Evolutionary conservation across 1,140 invertebrate genomes (phyloP), one percentile per base, ranked within the genome.

Genomic region (Mya arenaria): DNA sequence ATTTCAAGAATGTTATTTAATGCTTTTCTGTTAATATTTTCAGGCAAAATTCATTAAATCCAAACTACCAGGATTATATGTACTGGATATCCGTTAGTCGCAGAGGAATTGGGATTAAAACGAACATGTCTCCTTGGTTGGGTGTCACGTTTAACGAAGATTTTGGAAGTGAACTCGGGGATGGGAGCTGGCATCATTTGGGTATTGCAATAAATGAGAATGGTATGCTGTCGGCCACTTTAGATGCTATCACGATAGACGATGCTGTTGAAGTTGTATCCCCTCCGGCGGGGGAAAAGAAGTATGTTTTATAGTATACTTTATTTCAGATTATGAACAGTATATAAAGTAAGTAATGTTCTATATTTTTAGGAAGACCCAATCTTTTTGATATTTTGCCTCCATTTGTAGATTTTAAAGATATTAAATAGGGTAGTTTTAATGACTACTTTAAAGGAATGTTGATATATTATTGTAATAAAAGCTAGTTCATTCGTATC

Each of bases 151-250:
- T 74, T 60, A 28, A 17, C 44, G 25, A 60, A 19, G 55, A 41
- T 0, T 74, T 62, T 62, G 72, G 56, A 39, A 13, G 39, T 0
- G 3, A 15, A 17, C 13, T 74, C 6, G 28, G 32, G 39, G 58
- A 74, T 74, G 56, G 56, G n/a, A 25, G 62, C 37, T 74, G 72
- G 72, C 72, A 60, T 28, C 72, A 74, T 30, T n/a, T 74, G 8
- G 72, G 72, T 2, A 44, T 74, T 0, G 10, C 72, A 37, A 74
- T 74, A 4, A 28, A 36, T 28, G 39, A 15, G 37, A 37, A 23
- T 0, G 72, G 72, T 34, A 74, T 15, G 55, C 19, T 74, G 52
- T 62, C 56, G 0, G 72, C 72, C 23, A 41, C 72, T 17, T 28
- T 74, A 28, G 56, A 74, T 15, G 52, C 55, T 0, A 10, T 74